These are phyloP conservation scores for Gavialis gangeticus DNA, from an alignment of 2,113 vertebrate species.

Conservation along the genomic window DNA sequence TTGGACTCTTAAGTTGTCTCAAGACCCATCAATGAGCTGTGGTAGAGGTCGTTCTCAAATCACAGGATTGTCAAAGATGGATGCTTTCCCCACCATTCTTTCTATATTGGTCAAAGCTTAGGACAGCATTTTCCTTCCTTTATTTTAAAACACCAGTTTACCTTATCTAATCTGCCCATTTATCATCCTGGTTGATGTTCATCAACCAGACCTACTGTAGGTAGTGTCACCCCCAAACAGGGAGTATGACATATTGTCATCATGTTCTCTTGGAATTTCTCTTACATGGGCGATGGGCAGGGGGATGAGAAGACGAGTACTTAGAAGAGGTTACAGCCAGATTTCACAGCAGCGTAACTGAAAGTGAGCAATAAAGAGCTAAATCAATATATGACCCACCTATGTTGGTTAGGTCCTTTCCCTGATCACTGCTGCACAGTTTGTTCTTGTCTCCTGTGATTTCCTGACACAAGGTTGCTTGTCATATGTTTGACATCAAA, in stretches of 20 bases:
- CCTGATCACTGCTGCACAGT: not conserved
- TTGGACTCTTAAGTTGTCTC: no score
- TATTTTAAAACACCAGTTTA: not conserved
- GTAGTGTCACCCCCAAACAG: not conserved
- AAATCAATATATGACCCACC: constrained; percentile 35
- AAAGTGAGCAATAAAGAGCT: constrained; percentile 1
- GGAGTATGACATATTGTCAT: not conserved
- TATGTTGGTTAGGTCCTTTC: not conserved
- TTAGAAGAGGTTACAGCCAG: constrained; percentile 36
- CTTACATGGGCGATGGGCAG: not conserved
- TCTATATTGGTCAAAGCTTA: not conserved
- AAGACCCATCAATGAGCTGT: no score
- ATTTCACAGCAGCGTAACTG: not conserved
- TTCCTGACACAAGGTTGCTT: not conserved
- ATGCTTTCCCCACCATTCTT: not conserved
- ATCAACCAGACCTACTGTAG: not conserved
- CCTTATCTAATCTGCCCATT: not conserved
- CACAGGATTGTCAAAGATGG: no score
- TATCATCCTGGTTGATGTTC: not conserved
- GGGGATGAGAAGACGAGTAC: not conserved
- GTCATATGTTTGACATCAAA: not conserved
- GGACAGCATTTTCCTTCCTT: not conserved
- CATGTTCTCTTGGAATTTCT: constrained; percentile 23
- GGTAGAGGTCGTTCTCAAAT: no score
- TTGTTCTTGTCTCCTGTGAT: not conserved